A percentile compares a stretch with the other conserved stretches of the same genome.
These are phyloP conservation scores for Tetanocera ferruginea DNA, from an alignment of 2,888 invertebrate genomes.

Conservation along the genomic window DNA sequence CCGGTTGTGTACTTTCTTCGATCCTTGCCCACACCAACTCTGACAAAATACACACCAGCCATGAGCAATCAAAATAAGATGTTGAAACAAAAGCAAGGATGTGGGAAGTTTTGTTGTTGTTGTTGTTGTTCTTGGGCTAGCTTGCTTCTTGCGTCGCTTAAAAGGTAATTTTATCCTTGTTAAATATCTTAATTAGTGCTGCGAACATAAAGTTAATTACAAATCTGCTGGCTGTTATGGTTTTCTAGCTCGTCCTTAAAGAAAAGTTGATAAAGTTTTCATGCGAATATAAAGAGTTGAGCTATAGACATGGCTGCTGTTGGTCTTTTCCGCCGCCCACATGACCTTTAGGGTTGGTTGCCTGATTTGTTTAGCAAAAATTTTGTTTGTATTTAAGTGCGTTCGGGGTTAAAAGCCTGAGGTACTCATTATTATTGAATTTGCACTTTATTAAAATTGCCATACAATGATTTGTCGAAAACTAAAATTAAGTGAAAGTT, in stretches of 20 bases:
- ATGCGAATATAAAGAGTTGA: background rate
- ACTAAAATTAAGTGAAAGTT: no score
- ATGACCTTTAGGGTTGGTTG: background rate
- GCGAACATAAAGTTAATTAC: conserved; percentile 53
- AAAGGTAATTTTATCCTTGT: conserved; percentile 51
- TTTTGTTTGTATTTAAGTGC: background rate
- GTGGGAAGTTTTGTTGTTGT: background rate
- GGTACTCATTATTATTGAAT: background rate
- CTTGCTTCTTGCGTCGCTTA: conserved; percentile 30
- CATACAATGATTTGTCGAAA: background rate
- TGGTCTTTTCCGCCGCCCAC: background rate
- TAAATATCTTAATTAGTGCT: conserved; percentile 53
- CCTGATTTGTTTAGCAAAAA: background rate
- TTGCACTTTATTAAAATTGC: conserved; percentile 11
- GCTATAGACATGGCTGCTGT: background rate
- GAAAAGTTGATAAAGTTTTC: background rate
- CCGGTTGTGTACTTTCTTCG: background rate
- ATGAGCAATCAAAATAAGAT: background rate
- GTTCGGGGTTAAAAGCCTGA: background rate
- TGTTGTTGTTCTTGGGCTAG: conserved; percentile 28
- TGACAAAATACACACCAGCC: background rate
- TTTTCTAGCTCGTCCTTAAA: conserved; percentile 33
- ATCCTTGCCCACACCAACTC: background rate
- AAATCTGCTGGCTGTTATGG: conserved; percentile 49
- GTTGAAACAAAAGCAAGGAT: background rate